Percentiles rank a stretch among this genome's conserved stretches.
Conservation (phyloP, 2,888 invertebrate species). For the Caenorhabditis japonica region DNA sequence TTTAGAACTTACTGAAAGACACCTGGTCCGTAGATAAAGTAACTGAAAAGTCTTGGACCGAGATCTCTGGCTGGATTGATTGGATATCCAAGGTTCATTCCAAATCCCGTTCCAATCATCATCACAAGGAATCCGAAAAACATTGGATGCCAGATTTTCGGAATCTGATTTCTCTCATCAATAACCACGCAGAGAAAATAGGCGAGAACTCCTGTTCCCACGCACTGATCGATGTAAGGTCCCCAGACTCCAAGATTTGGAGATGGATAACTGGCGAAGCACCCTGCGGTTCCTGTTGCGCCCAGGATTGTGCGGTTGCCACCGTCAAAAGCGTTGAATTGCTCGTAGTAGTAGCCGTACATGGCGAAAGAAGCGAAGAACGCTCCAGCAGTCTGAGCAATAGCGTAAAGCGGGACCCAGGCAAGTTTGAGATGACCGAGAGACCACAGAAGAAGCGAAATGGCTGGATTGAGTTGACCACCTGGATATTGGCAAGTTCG, state of each 20-base stretch:
- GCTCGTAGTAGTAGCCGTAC: slow-evolving; percentile 66
- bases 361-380: slow-evolving; percentile 66
- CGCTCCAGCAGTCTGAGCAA: slow-evolving; percentile 64
- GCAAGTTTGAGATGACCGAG: slow-evolving; percentile 63
- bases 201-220: slow-evolving; percentile 71
- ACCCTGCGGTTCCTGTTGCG: slow-evolving; percentile 60
- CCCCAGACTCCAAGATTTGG: slow-evolving; percentile 52
- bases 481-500: slow-evolving; percentile 28
- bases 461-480: slow-evolving; percentile 69
- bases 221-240: slow-evolving; percentile 70
- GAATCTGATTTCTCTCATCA: slow-evolving; percentile 72
- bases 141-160: slow-evolving; percentile 64
- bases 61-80: slow-evolving; percentile 70
- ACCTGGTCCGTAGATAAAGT: slow-evolving; percentile 69
- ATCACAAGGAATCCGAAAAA: slow-evolving; percentile 69
- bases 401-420: slow-evolving; percentile 55
- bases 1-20: slow-evolving; percentile 60
- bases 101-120: slow-evolving; percentile 72
- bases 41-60: slow-evolving; percentile 72
- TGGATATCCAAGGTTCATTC: slow-evolving; percentile 69
- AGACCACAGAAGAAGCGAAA: slow-evolving; percentile 64
- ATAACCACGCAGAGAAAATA: slow-evolving; percentile 68
- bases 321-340: slow-evolving; percentile 64
- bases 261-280: slow-evolving; percentile 71
- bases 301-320: slow-evolving; percentile 60